Base-by-base conservation (phyloP, 2,888 invertebrate species). In the Azorinus chamasolen region DNA sequence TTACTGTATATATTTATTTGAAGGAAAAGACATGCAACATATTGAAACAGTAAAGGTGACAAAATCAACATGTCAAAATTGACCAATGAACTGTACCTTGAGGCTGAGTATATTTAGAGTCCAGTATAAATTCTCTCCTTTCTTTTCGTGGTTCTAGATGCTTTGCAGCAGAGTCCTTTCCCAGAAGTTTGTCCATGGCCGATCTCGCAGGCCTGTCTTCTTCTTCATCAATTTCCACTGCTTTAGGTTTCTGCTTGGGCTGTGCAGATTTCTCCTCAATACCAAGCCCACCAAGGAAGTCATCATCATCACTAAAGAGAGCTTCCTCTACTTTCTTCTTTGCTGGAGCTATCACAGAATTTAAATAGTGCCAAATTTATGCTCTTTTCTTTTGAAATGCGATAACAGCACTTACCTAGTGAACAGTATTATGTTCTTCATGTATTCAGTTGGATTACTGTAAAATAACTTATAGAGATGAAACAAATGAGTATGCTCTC, bases 281-380 rank as follows among this genome's bases (percentile, higher is more conserved):
- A 24, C 88, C 90, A 18, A 90, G 75, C 5, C 87, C 89, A 59
- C 87, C 88, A 12, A 91, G 75, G 25, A 90, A 84, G 46, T 88
- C 87, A 75, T 89, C 89, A 79, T 90, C 90, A 73, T 91, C 90
- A 79, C 88, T 88, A 73, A 89, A 89, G 41, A 89, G 85, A 0
- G 81, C 71, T 20, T 81, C 85, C 32, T 89, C 89, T 50, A 84
- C 85, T 18, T 70, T 68, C 48, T 83, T 87, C 62, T 83, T 83
- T 2, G 53, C 46, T n/a, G 79, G 50, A 27, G 77, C 73, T 68
- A n/a, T n/a, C n/a, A 75, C 24, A 65, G 61, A 5, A 59, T 48
- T 10, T 6, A 32, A 10, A 32, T n/a, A n/a, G n/a, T n/a, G n/a
- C n/a, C n/a, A n/a, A n/a, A n/a, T n/a, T n/a, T n/a, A n/a, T n/a